Evolutionary conservation across 2,888 invertebrate species (phyloP).

Genomic region (Polyommatus icarus): DNA sequence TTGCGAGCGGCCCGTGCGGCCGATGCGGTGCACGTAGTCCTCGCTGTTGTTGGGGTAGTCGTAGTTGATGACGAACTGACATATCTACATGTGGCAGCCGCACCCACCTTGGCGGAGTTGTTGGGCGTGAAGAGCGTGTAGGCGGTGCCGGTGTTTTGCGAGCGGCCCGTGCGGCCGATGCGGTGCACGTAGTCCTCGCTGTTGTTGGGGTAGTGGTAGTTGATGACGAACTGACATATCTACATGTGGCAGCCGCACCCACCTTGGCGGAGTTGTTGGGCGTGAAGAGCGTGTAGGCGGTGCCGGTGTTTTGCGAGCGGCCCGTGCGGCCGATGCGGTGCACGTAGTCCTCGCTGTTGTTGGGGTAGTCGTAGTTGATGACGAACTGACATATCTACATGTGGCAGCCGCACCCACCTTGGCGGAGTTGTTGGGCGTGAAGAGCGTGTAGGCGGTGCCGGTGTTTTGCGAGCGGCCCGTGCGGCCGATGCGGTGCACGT

Average conservation of each 20-base stretch:
- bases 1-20: constrained; percentile 95
- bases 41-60: constrained; percentile 98
- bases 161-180: constrained; percentile 97
- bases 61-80: constrained; percentile 99
- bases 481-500: constrained; percentile 97
- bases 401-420: constrained; percentile 72
- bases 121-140: constrained; percentile 97
- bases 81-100: too few species aligned
- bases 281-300: constrained; percentile 98
- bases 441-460: constrained; percentile 97
- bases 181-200: constrained; percentile 99
- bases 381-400: constrained; percentile 84
- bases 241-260: constrained; percentile 19
- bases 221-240: constrained; percentile 91
- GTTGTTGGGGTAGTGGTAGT: constrained; percentile 98
- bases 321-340: constrained; percentile 98
- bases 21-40: constrained; percentile 98
- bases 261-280: constrained; percentile 92
- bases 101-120: constrained; percentile 87
- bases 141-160: constrained; percentile 95
- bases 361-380: constrained; percentile 99
- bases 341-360: constrained; percentile 98
- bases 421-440: constrained; percentile 93
- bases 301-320: constrained; percentile 94
- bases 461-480: constrained; percentile 96